These are phyloP conservation scores for Actinopyga echinites DNA, from an alignment of 53 echinoderm and acorn worm genomes.

Conservation along the genomic window DNA sequence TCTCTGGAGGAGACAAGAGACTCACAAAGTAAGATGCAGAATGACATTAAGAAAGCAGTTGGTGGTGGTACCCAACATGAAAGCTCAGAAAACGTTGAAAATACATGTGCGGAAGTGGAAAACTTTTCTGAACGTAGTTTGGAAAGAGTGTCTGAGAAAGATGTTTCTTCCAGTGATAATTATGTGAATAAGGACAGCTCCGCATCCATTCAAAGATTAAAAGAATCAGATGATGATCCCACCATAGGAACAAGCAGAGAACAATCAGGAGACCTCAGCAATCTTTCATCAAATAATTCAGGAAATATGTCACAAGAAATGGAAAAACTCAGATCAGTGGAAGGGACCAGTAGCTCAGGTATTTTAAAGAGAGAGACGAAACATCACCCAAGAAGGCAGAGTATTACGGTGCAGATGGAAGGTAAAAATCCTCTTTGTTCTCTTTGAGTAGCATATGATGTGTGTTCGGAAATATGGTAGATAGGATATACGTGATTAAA, in stretches of 20 bases:
- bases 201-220: too few relatives aligned
- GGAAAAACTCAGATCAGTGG: neutral
- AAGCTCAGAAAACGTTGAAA: neutral
- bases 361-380: too few relatives aligned
- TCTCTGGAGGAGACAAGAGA: neutral
- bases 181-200: too few relatives aligned
- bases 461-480: too few relatives aligned
- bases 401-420: slow-evolving; percentile 33
- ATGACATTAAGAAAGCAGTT: neutral
- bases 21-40: neutral
- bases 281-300: neutral
- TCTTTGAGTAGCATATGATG: too few relatives aligned
- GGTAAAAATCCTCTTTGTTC: neutral
- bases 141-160: too few relatives aligned
- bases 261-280: neutral
- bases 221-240: slow-evolving; percentile 1
- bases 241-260: neutral
- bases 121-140: neutral
- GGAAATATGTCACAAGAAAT: neutral
- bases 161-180: too few relatives aligned
- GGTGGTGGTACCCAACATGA: neutral
- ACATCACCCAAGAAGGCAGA: neutral
- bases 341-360: too few relatives aligned
- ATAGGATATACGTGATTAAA: too few relatives aligned
- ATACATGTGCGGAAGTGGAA: neutral